A percentile compares a stretch with the other conserved stretches of the same genome.
Conservation (phyloP, 1,140 invertebrate species). For the Ceratitis capitata region DNA sequence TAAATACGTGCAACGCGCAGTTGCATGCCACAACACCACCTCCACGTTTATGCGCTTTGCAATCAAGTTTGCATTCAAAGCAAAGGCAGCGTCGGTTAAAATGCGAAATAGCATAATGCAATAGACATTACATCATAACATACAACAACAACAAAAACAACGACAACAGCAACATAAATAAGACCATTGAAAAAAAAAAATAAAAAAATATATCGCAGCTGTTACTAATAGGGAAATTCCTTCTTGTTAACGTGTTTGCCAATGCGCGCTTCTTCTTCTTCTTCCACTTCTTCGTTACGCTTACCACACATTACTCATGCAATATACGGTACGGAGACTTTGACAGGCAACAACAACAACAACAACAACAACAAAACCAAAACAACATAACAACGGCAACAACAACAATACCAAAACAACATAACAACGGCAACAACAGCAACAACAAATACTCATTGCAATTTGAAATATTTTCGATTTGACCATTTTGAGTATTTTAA, state of each 20-base stretch:
- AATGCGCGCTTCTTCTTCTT: background rate
- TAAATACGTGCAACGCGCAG: slow-evolving; percentile 12
- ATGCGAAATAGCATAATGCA: background rate
- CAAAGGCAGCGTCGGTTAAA: background rate
- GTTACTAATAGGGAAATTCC: background rate
- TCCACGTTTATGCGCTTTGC: background rate
- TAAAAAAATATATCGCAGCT: background rate
- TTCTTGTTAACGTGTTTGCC: background rate
- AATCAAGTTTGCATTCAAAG: background rate
- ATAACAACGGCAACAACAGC: background rate
- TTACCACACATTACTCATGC: background rate
- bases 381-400: background rate
- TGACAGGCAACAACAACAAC: background rate
- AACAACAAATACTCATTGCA: background rate
- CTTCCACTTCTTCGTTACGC: background rate
- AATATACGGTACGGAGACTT: background rate
- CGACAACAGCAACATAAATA: background rate
- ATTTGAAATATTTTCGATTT: slow-evolving; percentile 16
- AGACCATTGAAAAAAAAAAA: too few relatives aligned
- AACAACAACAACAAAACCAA: background rate
- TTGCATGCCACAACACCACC: background rate
- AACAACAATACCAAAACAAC: background rate
- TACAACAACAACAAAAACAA: background rate
- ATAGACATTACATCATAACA: background rate
- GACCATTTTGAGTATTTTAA: background rate